A percentile compares a stretch with the other conserved stretches of the same genome.
phyloP scores from a whole-genome alignment of 2,113 vertebrate genomes.

The Lepus americanus region DNA sequence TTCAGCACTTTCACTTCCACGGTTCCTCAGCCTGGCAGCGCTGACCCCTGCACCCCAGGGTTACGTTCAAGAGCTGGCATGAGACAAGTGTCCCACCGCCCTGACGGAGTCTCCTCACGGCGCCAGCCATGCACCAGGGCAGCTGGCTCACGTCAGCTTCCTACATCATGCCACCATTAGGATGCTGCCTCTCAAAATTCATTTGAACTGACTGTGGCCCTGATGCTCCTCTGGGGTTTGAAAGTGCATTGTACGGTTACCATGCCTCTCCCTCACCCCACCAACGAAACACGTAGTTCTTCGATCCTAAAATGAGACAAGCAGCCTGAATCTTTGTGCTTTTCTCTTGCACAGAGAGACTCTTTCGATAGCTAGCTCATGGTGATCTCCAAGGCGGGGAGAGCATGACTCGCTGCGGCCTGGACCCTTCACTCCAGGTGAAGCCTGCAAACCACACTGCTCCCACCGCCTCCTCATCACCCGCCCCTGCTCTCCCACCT shows the following conservation, averaged over 20 bases:
- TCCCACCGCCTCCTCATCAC: background rate
- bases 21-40: background rate
- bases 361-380: background rate
- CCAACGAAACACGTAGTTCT: background rate
- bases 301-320: slow-evolving; percentile 55
- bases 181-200: background rate
- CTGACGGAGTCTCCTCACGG: slow-evolving; percentile 51
- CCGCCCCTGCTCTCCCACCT: background rate
- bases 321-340: background rate
- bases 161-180: background rate
- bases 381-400: background rate
- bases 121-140: background rate
- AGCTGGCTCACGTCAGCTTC: slow-evolving; percentile 34
- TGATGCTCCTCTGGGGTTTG: background rate
- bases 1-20: background rate
- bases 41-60: background rate
- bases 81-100: slow-evolving; percentile 59
- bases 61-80: background rate
- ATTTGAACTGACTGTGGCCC: slow-evolving; percentile 19
- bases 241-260: background rate
- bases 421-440: background rate
- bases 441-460: background rate
- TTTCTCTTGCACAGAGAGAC: slow-evolving; percentile 21
- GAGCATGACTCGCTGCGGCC: rapidly evolving
- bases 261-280: background rate